A percentile compares a stretch with the other conserved stretches of the same genome.
Evolutionary conservation across 1,140 invertebrate genomes (phyloP).

Genomic region (Lepidurus couesii): DNA sequence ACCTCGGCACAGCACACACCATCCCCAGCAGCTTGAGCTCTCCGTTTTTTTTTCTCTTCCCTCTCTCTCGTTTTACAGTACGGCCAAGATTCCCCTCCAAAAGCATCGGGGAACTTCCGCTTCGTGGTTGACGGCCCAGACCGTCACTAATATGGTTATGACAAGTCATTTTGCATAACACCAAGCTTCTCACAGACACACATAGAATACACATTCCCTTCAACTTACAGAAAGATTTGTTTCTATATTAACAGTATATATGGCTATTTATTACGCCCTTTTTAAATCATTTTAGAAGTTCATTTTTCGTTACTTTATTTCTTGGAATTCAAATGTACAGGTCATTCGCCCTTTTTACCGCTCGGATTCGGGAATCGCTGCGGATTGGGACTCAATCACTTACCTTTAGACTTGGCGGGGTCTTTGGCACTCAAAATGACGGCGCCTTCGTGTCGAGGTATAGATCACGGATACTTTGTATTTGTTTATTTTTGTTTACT

Average conservation of each 20-base stretch:
- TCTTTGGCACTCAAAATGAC: neutral
- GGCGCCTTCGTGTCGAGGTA: neutral
- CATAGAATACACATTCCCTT: neutral
- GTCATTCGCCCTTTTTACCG: constrained; percentile 6
- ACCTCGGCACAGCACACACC: neutral
- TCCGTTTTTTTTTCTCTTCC: neutral
- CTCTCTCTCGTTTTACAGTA: neutral
- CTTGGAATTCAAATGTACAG: neutral
- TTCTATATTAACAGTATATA: neutral
- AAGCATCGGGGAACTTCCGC: constrained; percentile 13
- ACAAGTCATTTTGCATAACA: constrained; percentile 20
- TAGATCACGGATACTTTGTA: too few species aligned
- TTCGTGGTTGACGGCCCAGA: constrained; percentile 20
- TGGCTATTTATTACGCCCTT: neutral
- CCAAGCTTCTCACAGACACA: constrained; percentile 12
- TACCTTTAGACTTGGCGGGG: neutral
- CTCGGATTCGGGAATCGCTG: constrained; percentile 8
- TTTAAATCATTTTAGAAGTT: neutral
- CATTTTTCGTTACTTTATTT: neutral
- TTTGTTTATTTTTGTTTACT: too few species aligned
- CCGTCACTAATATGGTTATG: constrained; percentile 19
- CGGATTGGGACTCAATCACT: neutral
- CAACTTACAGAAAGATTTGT: neutral
- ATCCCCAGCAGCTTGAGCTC: neutral
- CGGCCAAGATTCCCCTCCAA: neutral